Conservation (phyloP, 1,140 invertebrate genomes). For the Trachelipus rathkii region DNA sequence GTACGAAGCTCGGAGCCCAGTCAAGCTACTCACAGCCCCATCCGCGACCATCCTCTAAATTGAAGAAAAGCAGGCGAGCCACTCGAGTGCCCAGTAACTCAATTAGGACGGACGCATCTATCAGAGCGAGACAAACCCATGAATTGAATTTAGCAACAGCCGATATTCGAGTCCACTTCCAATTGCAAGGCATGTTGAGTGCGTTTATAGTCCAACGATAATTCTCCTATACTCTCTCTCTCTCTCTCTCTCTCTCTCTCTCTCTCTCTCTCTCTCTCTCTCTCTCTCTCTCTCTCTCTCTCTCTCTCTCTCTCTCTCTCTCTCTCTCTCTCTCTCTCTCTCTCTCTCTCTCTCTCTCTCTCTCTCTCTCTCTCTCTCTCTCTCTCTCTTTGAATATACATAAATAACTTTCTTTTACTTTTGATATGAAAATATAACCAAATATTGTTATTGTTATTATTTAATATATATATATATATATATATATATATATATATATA, state of each 20-base stretch:
- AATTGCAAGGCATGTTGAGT: not conserved
- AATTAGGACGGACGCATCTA: not conserved
- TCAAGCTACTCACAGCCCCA: not conserved
- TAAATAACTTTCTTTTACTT: no score
- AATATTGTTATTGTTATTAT: no score
- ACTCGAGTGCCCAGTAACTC: not conserved
- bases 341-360: no score
- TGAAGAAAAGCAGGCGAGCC: not conserved
- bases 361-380: no score
- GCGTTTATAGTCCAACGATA: not conserved
- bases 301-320: no score
- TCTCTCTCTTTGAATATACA: no score
- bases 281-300: conserved; percentile 2
- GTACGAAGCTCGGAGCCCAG: not conserved
- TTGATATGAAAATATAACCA: no score
- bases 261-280: conserved; percentile 2
- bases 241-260: conserved; percentile 2
- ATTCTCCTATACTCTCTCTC: not conserved
- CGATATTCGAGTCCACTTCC: not conserved
- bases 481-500: no score
- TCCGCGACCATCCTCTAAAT: not conserved
- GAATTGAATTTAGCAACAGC: not conserved
- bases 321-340: no score
- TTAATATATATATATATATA: no score
- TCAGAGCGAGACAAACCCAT: not conserved